A percentile compares a stretch with the other conserved stretches of the same genome.
Evolutionary conservation across 2,113 vertebrate genomes (phyloP).

Genomic region (Tachycineta bicolor): DNA sequence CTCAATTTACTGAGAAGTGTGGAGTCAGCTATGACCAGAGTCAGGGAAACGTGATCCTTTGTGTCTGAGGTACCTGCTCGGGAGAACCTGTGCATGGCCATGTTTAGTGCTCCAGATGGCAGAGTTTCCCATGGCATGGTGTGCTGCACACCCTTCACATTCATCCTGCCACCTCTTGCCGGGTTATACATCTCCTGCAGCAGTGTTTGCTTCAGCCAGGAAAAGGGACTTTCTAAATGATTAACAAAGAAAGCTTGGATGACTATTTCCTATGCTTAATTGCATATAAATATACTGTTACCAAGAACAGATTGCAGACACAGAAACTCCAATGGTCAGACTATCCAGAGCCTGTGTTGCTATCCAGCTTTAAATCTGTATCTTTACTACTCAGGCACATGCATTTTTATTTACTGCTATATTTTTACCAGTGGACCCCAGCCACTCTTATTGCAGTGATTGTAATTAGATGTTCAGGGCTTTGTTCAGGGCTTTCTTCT

Average conservation of each 20-base stretch:
- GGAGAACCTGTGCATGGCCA: background rate
- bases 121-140: background rate
- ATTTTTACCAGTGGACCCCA: background rate
- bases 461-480: background rate
- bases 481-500: background rate
- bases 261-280: background rate
- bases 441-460: background rate
- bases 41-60: background rate
- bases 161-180: background rate
- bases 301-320: background rate
- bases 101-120: background rate
- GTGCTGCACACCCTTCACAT: background rate
- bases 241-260: background rate
- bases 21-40: background rate
- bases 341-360: background rate
- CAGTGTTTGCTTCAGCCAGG: background rate
- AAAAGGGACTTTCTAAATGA: background rate
- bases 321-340: background rate
- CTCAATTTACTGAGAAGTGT: background rate
- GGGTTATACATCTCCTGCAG: background rate
- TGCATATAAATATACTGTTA: background rate
- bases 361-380: background rate
- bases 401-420: background rate
- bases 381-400: background rate
- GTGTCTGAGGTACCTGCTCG: background rate